Percentiles rank a stretch among this genome's conserved stretches.
Conservation (phyloP, 2,113 vertebrate genomes). For the Ammodytes dubius region DNA sequence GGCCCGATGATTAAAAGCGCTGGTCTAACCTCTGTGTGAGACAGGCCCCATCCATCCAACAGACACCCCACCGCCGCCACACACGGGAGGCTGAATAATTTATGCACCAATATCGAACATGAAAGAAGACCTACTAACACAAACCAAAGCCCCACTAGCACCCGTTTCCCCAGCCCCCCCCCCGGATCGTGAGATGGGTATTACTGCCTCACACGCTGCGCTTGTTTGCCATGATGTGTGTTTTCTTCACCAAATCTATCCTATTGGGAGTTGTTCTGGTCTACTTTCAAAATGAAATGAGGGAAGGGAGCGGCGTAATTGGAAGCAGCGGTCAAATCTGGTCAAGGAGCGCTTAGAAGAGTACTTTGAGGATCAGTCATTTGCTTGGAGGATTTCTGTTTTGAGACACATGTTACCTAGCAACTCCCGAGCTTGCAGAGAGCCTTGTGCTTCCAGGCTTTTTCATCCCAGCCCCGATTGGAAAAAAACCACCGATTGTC, state of each 20-base stretch:
- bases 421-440: conserved; percentile 66
- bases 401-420: conserved; percentile 77
- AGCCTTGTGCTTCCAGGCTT: conserved; percentile 45
- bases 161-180: conserved; percentile 56
- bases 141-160: conserved; percentile 62
- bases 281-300: conserved; percentile 64
- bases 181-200: conserved; percentile 62
- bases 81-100: conserved; percentile 85
- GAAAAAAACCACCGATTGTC: conserved; percentile 72
- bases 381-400: conserved; percentile 77
- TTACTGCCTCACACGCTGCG: conserved; percentile 36
- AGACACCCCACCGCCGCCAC: conserved; percentile 80
- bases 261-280: conserved; percentile 45
- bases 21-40: conserved; percentile 83
- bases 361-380: conserved; percentile 75
- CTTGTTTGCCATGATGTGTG: conserved; percentile 47
- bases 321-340: conserved; percentile 72
- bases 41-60: conserved; percentile 87
- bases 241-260: conserved; percentile 36
- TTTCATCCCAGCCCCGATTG: conserved; percentile 58
- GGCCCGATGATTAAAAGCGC: conserved; percentile 86
- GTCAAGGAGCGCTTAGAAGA: conserved; percentile 77
- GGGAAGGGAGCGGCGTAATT: conserved; percentile 73
- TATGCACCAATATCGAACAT: conserved; percentile 88
- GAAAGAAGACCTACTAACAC: conserved; percentile 85